These are phyloP conservation scores for Brachionus manjavacas DNA, from an alignment of 1,140 invertebrate species.

Conservation along the genomic window DNA sequence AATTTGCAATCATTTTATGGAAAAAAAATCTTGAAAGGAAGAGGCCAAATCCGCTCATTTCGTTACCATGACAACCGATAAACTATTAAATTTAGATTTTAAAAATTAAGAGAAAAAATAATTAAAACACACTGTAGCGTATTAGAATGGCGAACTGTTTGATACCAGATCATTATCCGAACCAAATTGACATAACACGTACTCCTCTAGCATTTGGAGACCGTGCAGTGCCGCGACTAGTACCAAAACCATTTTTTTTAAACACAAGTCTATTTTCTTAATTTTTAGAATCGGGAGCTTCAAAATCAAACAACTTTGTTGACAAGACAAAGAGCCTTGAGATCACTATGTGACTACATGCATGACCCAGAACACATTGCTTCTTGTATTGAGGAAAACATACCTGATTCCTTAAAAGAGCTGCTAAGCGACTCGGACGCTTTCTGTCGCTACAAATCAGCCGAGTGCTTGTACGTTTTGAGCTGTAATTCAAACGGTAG, in stretches of 20 bases:
- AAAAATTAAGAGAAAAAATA: neutral
- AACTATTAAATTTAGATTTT: neutral
- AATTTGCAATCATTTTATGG: no score
- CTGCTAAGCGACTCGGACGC: constrained; percentile 51
- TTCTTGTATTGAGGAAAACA: constrained; percentile 53
- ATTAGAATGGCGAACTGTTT: constrained; percentile 31
- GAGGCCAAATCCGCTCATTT: neutral
- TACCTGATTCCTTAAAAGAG: constrained; percentile 52
- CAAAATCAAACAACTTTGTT: constrained; percentile 48
- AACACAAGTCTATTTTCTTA: neutral
- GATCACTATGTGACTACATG: constrained; percentile 56
- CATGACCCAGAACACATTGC: constrained; percentile 58
- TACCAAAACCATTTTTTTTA: constrained; percentile 42
- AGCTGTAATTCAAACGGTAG: constrained; percentile 52
- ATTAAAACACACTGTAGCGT: neutral
- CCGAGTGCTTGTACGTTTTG: constrained; percentile 55
- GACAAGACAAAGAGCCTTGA: constrained; percentile 53
- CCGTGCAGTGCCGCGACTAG: constrained; percentile 50
- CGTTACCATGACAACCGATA: neutral
- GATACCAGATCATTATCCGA: constrained; percentile 46
- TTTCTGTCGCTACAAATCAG: constrained; percentile 54
- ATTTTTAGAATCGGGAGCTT: constrained; percentile 53
- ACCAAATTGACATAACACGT: constrained; percentile 50
- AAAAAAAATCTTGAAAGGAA: no score
- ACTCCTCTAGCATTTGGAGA: constrained; percentile 51